Base-by-base conservation (phyloP, 2,113 vertebrate species). In the Columba livia region DNA sequence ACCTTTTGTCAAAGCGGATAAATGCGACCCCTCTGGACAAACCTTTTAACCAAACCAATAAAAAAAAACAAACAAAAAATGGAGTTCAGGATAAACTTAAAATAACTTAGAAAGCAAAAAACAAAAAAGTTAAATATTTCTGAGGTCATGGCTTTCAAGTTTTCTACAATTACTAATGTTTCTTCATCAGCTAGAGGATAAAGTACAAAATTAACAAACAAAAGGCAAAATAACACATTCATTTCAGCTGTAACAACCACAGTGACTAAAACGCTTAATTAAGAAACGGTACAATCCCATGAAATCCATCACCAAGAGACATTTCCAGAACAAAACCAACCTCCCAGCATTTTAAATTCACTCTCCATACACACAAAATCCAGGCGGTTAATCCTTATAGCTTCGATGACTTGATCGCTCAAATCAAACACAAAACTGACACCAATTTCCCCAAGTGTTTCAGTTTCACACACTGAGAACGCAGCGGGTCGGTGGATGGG, bases 1-100 rank as follows among this genome's bases (percentile, higher is more conserved):
- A 98, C 80, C 99, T 98, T 97, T 99, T 99, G 98, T 99, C 99
- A 97, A 99, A 99, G 74, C 99, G 98, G 97, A 99, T 99, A 94
- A 99, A 99, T 44, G 99, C 99, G 93, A 99, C 99, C 57, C 99
- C 99, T 60, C 99, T 98, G 92, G 99, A 99, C 87, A 98, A 97
- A 94, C 99, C 99, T 99, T 95, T 84, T 97, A 93, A 96, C 95
- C 97, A 97, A 96, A 97, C 15, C 96, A 95, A 98, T 74, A 97
- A 94, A 97, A 96, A 91, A n/a, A 85, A 91, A 58, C 57, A 58
- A 66, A 6, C n/a, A 47, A 72, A 32, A 54, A 79, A 79, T 94
- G 73, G 85, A 87, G 86, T 92, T 85, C 77, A 94, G 83, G 69
- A 60, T 62, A 84, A 92, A 93, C 84, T 66, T 60, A 93, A 95